Evolutionary conservation across 2,113 vertebrate species (phyloP), one percentile per base, ranked within the genome.

Genomic region (Cettia cetti): DNA sequence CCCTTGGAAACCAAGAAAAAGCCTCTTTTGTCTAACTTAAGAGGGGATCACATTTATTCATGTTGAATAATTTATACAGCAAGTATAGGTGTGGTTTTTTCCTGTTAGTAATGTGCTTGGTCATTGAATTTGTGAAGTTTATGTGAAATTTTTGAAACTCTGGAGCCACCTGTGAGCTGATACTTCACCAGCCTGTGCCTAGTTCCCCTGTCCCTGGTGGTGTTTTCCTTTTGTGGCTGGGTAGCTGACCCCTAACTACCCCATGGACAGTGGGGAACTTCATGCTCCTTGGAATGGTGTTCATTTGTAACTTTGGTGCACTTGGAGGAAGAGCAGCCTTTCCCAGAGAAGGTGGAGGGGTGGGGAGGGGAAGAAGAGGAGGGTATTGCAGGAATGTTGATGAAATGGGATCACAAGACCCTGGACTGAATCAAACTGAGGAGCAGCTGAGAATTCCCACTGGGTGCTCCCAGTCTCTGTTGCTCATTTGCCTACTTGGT

Each of bases 1-100:
- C 63, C 66, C 68, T 85, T 90, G 85, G 87, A 95, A 95, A 88
- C 42, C 70, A 77, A 26, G 2, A 6, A 75, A 71, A 90, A 84
- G 35, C 42, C 64, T 64, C 30, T 94, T 95, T 64, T 89, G n/a
- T 78, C 68, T 90, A 31, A 31, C 59, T 88, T 63, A 28, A 15
- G 57, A 72, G 66, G 33, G 42, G 50, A 61, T 92, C 59, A 23
- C 66, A 59, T 95, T 90, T 90, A 70, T 94, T 94, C 2, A 1
- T 40, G 59, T 21, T 88, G 50, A 92, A 82, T 89, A 82, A 95
- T 92, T 92, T 72, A 86, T 63, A 52, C 6, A 13, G 42, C 17
- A 91, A 80, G 72, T 65, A 57, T 50, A 53, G 50, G 28, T 78
- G 20, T 17, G 5, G 5, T 6, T 56, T 24, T 69, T 68, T 15